These are phyloP conservation scores for Clostera curtula DNA, from an alignment of 2,888 invertebrate species.

Conservation along the genomic window DNA sequence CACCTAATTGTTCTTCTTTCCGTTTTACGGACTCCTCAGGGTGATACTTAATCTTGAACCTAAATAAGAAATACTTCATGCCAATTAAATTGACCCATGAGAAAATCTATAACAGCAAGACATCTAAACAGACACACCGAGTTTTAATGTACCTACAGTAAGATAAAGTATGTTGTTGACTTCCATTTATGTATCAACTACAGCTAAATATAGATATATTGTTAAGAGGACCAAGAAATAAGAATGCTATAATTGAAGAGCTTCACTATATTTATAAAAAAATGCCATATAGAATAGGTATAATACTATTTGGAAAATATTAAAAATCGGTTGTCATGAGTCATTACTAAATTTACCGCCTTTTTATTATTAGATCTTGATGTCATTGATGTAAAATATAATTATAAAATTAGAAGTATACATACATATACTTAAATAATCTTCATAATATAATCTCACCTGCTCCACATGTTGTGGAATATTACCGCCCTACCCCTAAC, in stretches of 20 bases:
- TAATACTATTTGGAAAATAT: not conserved
- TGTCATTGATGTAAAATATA: too few relatives aligned
- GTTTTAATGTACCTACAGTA: too few relatives aligned
- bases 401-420: too few relatives aligned
- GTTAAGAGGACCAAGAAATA: slow-evolving; percentile 5
- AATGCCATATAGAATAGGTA: too few relatives aligned
- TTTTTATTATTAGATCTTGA: too few relatives aligned
- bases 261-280: too few relatives aligned
- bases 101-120: not conserved
- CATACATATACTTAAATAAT: slow-evolving; percentile 60
- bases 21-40: slow-evolving; percentile 95
- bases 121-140: too few relatives aligned
- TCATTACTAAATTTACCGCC: slow-evolving; percentile 30
- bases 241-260: too few relatives aligned
- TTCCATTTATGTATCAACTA: too few relatives aligned
- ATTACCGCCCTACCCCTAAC: slow-evolving; percentile 68
- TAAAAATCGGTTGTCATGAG: slow-evolving; percentile 26
- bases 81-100: slow-evolving; percentile 5
- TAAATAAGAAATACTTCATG: slow-evolving; percentile 50
- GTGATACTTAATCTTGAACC: slow-evolving; percentile 99
- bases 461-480: slow-evolving; percentile 68
- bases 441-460: slow-evolving; percentile 72
- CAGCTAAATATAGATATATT: slow-evolving; percentile 4
- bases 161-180: too few relatives aligned
- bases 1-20: slow-evolving; percentile 88